Percentiles rank a stretch among this genome's conserved stretches.
These are phyloP conservation scores for Gopherus evgoodei DNA, from an alignment of 2,113 vertebrate species.

Conservation along the genomic window DNA sequence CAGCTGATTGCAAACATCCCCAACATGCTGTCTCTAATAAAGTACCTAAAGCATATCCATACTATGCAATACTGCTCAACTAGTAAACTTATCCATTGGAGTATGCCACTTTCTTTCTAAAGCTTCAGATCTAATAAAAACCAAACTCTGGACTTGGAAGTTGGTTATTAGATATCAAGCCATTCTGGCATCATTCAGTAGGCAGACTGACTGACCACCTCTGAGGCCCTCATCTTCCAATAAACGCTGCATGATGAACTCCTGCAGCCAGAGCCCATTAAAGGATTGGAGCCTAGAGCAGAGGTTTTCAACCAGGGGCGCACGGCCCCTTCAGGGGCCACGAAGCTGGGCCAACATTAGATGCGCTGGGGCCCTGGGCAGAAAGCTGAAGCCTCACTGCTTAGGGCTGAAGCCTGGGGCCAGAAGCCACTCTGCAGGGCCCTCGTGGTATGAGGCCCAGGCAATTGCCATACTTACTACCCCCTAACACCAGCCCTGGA, in stretches of 20 bases:
- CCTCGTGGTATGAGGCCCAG: too few relatives aligned
- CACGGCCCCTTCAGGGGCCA: too few relatives aligned
- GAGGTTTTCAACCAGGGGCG: too few relatives aligned
- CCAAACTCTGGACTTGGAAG: accelerated
- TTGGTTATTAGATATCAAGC: accelerated
- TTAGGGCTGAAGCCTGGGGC: too few relatives aligned
- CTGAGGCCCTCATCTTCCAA: background rate
- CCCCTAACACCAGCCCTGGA: too few relatives aligned
- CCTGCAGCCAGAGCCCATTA: background rate
- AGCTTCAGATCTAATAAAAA: background rate
- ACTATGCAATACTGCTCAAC: background rate
- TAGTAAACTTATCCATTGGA: accelerated
- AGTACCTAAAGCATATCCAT: background rate
- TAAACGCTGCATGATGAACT: background rate
- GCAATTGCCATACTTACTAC: too few relatives aligned
- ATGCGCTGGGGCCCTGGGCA: too few relatives aligned
- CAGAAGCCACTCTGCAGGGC: too few relatives aligned
- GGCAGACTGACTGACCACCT: background rate
- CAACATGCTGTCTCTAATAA: accelerated
- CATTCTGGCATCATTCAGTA: background rate
- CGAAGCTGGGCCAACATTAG: too few relatives aligned
- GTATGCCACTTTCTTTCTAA: background rate
- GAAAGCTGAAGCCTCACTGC: too few relatives aligned
- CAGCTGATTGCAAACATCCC: background rate
- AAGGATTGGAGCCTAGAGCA: background rate